These are phyloP conservation scores for Pseudopipra pipra DNA, from an alignment of 2,113 vertebrate genomes.

Conservation along the genomic window DNA sequence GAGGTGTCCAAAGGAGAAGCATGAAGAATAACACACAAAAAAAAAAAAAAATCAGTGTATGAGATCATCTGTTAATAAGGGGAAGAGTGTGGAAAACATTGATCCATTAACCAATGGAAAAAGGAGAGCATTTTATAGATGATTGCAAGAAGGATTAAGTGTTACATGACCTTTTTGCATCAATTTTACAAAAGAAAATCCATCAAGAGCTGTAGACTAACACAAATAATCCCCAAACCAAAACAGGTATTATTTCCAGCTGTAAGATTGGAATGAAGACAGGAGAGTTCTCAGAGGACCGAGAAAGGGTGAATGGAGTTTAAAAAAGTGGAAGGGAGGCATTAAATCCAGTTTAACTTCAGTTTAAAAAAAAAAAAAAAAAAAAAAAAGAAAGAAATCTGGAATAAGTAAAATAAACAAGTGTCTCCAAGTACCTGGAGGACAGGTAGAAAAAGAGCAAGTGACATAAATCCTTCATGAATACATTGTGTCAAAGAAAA, in stretches of 20 bases:
- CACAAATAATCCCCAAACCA: background rate
- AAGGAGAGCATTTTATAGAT: background rate
- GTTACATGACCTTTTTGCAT: background rate
- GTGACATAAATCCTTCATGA: background rate
- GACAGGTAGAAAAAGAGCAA: background rate
- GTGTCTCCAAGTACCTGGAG: background rate
- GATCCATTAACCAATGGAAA: background rate
- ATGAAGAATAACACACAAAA: background rate
- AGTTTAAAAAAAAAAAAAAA: too few relatives aligned
- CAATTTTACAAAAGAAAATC: background rate
- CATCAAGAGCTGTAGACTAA: background rate
- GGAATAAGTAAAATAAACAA: background rate
- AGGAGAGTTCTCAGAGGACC: background rate
- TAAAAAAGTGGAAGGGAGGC: accelerated
- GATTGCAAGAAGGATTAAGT: background rate
- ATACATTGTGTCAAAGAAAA: background rate
- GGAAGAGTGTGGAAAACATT: background rate
- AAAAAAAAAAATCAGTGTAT: background rate
- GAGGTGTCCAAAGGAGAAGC: background rate
- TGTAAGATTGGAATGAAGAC: background rate
- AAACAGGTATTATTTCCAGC: background rate
- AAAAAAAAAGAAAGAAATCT: background rate
- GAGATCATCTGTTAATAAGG: background rate
- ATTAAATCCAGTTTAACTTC: background rate
- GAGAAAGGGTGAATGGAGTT: background rate